Conservation (phyloP, 2,888 invertebrate species). For the Mythimna impura region DNA sequence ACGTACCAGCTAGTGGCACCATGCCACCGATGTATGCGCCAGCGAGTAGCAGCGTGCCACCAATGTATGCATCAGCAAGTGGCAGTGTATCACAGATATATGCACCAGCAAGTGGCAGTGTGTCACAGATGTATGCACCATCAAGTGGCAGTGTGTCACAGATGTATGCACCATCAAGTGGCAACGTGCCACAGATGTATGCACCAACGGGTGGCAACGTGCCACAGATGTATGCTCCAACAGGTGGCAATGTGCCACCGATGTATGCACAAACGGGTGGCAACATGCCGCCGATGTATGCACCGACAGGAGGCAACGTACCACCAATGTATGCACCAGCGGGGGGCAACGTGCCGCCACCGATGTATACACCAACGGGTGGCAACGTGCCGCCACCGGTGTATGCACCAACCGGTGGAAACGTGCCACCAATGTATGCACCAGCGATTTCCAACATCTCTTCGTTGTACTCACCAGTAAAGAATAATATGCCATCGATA, state of each 20-base stretch:
- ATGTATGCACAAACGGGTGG: background rate
- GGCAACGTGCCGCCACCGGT: background rate
- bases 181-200: background rate
- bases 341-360: no score
- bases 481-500: background rate
- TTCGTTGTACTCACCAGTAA: background rate
- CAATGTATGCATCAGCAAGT: background rate
- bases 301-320: background rate
- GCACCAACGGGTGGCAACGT: background rate
- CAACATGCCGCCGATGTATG: no score
- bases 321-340: background rate
- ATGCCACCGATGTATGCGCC: background rate
- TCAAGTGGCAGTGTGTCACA: background rate
- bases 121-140: background rate
- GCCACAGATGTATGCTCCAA: background rate
- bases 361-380: background rate
- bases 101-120: background rate
- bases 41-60: background rate
- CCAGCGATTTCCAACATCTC: background rate
- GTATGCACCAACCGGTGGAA: background rate
- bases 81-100: background rate
- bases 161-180: background rate
- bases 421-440: background rate
- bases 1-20: background rate
- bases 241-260: background rate